Evolutionary conservation across 1,140 invertebrate species (phyloP).

Genomic region (Bathynomus jamesi): DNA sequence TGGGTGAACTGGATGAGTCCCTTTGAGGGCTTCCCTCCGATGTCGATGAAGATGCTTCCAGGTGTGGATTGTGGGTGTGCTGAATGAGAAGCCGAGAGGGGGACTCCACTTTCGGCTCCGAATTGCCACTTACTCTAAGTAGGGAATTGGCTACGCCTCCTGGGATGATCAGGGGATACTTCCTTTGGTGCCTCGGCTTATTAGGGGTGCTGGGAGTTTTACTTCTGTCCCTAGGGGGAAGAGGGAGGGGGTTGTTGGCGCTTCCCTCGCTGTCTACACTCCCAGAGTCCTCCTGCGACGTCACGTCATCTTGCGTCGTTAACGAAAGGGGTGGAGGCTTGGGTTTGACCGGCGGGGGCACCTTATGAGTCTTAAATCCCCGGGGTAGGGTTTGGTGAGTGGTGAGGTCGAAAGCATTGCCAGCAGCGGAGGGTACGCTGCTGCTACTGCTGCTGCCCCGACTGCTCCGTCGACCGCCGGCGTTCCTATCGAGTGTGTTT

Average conservation of each 20-base stretch:
- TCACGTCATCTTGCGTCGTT: constrained; percentile 21
- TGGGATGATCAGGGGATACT: constrained; percentile 79
- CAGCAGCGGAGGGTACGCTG: constrained; percentile 1
- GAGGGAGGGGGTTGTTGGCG: constrained; percentile 62
- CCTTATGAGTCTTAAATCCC: constrained; percentile 30
- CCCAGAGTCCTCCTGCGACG: not conserved
- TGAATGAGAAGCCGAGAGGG: constrained; percentile 28
- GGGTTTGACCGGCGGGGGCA: constrained; percentile 28
- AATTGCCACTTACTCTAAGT: constrained; percentile 24
- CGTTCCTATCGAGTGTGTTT: constrained; percentile 36
- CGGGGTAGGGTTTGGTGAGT: constrained; percentile 37
- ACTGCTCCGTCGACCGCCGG: constrained; percentile 29
- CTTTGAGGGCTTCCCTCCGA: not conserved
- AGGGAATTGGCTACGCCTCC: constrained; percentile 30
- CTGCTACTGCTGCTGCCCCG: not conserved
- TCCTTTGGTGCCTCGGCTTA: constrained; percentile 69
- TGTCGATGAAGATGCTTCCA: constrained; percentile 22
- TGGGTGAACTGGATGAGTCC: constrained; percentile 5
- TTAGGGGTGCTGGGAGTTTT: constrained; percentile 54
- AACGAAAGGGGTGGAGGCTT: constrained; percentile 35
- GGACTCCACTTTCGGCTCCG: constrained; percentile 9
- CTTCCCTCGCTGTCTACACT: constrained; percentile 35
- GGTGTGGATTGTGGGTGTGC: constrained; percentile 33
- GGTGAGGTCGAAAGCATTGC: constrained; percentile 37
- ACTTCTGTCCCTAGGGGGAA: constrained; percentile 72